A percentile compares a stretch with the other conserved stretches of the same genome.
Evolutionary conservation across 2,113 vertebrate species (phyloP).

Genomic region (Gracilinanus agilis): DNA sequence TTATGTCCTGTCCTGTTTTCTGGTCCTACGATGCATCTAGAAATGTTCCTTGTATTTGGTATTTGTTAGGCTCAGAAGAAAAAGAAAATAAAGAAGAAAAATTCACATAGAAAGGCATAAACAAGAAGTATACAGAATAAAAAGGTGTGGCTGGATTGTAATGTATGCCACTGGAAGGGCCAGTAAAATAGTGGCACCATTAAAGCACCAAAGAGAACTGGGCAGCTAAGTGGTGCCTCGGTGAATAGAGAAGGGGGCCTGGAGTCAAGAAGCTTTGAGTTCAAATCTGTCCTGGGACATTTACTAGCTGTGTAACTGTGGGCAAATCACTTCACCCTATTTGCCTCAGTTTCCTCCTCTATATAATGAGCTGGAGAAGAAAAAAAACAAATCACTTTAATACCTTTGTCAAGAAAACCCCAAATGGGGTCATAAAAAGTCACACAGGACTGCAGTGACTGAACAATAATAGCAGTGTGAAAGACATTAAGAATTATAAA

Average conservation of each 20-base stretch:
- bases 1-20: background rate
- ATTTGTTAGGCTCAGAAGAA: background rate
- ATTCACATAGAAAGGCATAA: background rate
- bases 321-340: too few relatives aligned
- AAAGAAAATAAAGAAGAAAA: background rate
- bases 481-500: too few relatives aligned
- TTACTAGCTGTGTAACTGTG: background rate
- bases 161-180: background rate
- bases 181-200: background rate
- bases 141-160: background rate
- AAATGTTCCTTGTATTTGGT: background rate
- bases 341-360: background rate
- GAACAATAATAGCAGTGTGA: background rate
- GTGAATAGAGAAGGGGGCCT: background rate
- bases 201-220: background rate
- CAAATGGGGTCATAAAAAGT: background rate
- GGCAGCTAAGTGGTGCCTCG: background rate
- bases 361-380: too few relatives aligned
- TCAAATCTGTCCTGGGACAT: background rate
- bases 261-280: background rate
- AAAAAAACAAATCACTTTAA: background rate
- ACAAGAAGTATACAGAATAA: background rate
- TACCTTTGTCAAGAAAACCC: background rate
- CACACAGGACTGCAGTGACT: background rate
- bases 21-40: background rate